Evolutionary conservation across 2,113 vertebrate species (phyloP).

Genomic region (Mesembrinibis cayennensis): DNA sequence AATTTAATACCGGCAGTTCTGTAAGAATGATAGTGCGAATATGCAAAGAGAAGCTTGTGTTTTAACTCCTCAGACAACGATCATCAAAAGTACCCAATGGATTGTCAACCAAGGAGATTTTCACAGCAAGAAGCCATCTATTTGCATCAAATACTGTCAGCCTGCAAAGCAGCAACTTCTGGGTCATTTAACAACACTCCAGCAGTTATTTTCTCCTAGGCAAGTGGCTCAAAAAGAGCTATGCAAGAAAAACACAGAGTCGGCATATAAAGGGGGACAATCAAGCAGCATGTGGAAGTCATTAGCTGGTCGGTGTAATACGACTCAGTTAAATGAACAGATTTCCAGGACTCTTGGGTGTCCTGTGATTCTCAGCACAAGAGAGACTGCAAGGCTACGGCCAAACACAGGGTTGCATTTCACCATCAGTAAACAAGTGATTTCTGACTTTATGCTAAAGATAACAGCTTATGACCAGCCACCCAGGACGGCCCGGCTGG

Average conservation of each 20-base stretch:
- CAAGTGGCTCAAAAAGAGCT: constrained; percentile 34
- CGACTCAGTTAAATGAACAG: constrained; percentile 45
- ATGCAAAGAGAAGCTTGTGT: neutral
- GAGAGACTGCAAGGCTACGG: neutral
- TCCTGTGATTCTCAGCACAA: neutral
- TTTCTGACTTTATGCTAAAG: neutral
- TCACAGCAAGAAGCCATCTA: constrained; percentile 43
- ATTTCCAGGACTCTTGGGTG: neutral
- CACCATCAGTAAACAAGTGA: neutral
- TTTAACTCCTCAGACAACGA: constrained; percentile 9
- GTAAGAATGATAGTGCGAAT: neutral
- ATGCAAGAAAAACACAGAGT: constrained; percentile 1
- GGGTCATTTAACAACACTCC: constrained; percentile 66
- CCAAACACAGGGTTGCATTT: neutral
- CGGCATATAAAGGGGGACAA: neutral
- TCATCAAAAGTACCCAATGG: neutral
- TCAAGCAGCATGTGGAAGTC: constrained; percentile 20
- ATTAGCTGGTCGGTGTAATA: constrained; percentile 19
- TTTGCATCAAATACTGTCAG: constrained; percentile 59
- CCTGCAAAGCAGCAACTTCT: constrained; percentile 48
- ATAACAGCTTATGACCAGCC: neutral
- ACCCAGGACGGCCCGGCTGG: neutral
- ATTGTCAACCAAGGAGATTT: constrained; percentile 35
- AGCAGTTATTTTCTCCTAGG: constrained; percentile 44
- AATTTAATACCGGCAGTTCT: neutral